Conservation (phyloP, 2,113 vertebrate species). For the Ameiurus melas region DNA sequence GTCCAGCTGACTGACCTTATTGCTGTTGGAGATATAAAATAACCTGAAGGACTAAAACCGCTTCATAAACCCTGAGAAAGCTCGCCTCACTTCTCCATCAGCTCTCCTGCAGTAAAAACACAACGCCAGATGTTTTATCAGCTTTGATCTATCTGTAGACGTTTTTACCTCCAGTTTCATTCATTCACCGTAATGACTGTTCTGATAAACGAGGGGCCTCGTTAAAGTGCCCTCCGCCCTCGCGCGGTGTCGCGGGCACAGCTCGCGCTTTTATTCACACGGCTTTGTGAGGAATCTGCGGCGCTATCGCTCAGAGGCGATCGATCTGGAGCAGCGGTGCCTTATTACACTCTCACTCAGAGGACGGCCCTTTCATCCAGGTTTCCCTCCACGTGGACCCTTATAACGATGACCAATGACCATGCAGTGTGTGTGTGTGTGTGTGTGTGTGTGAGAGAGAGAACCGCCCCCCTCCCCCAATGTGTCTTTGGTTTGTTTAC, state of each 20-base stretch:
- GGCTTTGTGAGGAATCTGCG: constrained; percentile 47
- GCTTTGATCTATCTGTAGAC: not conserved
- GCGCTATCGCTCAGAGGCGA: constrained; percentile 53
- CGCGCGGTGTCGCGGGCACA: constrained; percentile 2
- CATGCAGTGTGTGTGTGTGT: not conserved
- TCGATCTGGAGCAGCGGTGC: constrained; percentile 50
- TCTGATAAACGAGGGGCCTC: constrained; percentile 51
- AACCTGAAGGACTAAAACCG: not conserved
- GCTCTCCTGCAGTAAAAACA: not conserved
- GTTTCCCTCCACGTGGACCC: too few relatives aligned
- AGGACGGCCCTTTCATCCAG: constrained; percentile 12
- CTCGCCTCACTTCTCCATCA: not conserved
- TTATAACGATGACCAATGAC: not conserved
- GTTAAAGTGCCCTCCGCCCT: constrained; percentile 26
- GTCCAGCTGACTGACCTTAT: not conserved
- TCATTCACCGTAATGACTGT: constrained; percentile 49
- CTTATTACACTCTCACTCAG: constrained; percentile 38
- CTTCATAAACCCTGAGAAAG: not conserved
- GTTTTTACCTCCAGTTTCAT: constrained; percentile 29
- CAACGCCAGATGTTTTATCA: not conserved
- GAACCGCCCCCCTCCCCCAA: too few relatives aligned
- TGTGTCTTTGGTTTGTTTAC: not conserved
- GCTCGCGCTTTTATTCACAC: constrained; percentile 37
- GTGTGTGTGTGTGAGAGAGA: constrained; percentile 12
- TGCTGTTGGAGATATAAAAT: not conserved